A percentile compares a stretch with the other conserved stretches of the same genome.
Evolutionary conservation across 2,888 invertebrate genomes (phyloP).

Genomic region (Drosophila mercatorum): DNA sequence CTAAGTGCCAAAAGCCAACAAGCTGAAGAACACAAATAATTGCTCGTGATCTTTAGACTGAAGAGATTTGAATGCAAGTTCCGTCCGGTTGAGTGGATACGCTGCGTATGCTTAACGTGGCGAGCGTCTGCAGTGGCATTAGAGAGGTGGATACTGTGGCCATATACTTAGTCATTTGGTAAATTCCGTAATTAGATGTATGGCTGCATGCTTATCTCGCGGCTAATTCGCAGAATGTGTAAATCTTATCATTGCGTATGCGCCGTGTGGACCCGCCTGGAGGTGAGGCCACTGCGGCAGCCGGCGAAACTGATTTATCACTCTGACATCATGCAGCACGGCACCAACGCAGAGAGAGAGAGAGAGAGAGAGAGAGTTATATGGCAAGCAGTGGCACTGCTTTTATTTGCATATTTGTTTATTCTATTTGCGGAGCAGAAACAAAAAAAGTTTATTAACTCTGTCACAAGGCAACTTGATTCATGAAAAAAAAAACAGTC

Average conservation of each 20-base stretch:
- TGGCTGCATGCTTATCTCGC: constrained; percentile 62
- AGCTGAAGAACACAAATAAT: constrained; percentile 10
- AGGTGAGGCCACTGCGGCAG: constrained; percentile 34
- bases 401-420: constrained; percentile 23
- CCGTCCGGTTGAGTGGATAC: background rate
- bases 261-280: background rate
- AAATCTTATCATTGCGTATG: constrained; percentile 41
- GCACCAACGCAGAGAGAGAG: constrained; percentile 16
- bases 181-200: constrained; percentile 38
- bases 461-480: constrained; percentile 27
- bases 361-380: background rate
- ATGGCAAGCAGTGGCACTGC: background rate
- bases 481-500: constrained; percentile 27
- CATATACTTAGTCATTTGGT: constrained; percentile 58
- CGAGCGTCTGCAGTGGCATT: constrained; percentile 2
- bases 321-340: constrained; percentile 63
- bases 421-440: constrained; percentile 15
- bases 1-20: constrained; percentile 19
- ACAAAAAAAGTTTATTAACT: constrained; percentile 1
- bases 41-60: constrained; percentile 46
- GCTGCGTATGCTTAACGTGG: constrained; percentile 5
- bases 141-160: background rate
- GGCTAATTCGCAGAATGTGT: constrained; percentile 35
- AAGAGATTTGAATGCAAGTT: constrained; percentile 8
- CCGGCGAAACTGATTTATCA: constrained; percentile 55